Base-by-base conservation (phyloP, 2,797 vertebrate genomes). In the Sebastes minor region DNA sequence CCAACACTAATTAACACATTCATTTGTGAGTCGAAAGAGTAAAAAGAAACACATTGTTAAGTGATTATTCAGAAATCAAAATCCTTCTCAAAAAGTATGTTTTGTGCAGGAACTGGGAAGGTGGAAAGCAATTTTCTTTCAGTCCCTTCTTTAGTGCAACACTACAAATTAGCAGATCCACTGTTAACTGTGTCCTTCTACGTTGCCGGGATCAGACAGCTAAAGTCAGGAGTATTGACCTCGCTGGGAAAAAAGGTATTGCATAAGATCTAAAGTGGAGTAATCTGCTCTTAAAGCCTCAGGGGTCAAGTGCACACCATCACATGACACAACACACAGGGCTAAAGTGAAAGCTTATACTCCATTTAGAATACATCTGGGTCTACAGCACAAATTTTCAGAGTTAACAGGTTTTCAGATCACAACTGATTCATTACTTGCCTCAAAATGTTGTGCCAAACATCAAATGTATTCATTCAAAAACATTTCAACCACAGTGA, bases 211-310 rank as follows among this genome's bases (percentile, higher is more conserved):
- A 83, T 87, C 73, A 82, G 77, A 66, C 78, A 14, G 68, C 63
- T 81, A 11, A 76, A 64, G 61, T 55, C 28, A 16, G 23, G 20
- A 63, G 49, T 10, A 27, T 13, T 72, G 65, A 86, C 83, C 76
- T 78, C 68, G 12, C 25, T 5, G 10, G 30, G 59, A 30, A 30
- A 60, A 79, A 16, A 23, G 20, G 10, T 27, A 72, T 91, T 90
- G 78, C 59, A 12, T 80, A 88, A 90, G 63, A 74, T 64, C 32
- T 67, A 20, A 88, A 80, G 1, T 55, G 69, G 76, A 78, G 38
- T 92, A 90, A 93, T 84, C 86, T 76, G 57, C 80, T 0, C 56
- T 88, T 86, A 82, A 67, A 79, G 49, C 77, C 67, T 62, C 69
- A 18, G 9, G n/a, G 59, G 52, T 68, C 30, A 70, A 62, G 38